Evolutionary conservation across 2,797 vertebrate genomes (phyloP).

Genomic region (Urophycis tenuis): DNA sequence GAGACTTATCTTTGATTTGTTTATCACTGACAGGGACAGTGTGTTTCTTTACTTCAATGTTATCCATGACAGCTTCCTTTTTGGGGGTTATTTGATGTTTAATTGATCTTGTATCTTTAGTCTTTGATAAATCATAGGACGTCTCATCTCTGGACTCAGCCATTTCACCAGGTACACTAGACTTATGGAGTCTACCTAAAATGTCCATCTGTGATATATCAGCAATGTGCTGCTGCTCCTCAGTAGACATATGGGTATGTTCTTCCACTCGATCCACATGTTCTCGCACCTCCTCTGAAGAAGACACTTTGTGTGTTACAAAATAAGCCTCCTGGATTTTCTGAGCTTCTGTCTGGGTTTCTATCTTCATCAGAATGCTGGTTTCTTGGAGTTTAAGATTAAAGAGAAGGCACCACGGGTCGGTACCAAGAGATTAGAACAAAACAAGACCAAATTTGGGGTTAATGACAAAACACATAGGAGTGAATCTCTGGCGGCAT

Average conservation of each 20-base stretch:
- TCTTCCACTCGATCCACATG: slow-evolving; percentile 15
- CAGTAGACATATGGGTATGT: slow-evolving; percentile 6
- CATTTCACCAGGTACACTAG: not conserved
- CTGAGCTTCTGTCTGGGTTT: slow-evolving; percentile 17
- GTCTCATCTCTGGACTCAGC: slow-evolving; percentile 10
- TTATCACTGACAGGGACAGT: slow-evolving; percentile 5
- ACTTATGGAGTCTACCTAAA: slow-evolving; percentile 8
- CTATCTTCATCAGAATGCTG: slow-evolving; percentile 12
- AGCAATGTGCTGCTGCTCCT: slow-evolving; percentile 10
- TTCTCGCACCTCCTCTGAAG: slow-evolving; percentile 7
- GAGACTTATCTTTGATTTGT: not conserved
- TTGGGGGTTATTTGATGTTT: not conserved
- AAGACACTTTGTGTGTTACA: not conserved
- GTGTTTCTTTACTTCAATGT: slow-evolving; percentile 8
- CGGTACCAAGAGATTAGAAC: slow-evolving; percentile 59
- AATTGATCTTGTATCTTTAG: not conserved
- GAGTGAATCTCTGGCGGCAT: slow-evolving; percentile 14
- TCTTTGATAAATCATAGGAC: slow-evolving; percentile 53
- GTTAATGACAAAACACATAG: slow-evolving; percentile 31
- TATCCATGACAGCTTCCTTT: slow-evolving; percentile 10
- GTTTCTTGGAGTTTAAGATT: slow-evolving; percentile 24
- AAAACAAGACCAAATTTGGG: slow-evolving; percentile 34
- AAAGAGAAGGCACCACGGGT: slow-evolving; percentile 55
- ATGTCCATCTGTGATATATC: slow-evolving; percentile 13
- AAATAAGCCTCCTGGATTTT: slow-evolving; percentile 13